Evolutionary conservation across 37 sponge, comb jelly and placozoan species (phyloP), one percentile per base, ranked within the genome.

Genomic region (Mnemiopsis leidyi): DNA sequence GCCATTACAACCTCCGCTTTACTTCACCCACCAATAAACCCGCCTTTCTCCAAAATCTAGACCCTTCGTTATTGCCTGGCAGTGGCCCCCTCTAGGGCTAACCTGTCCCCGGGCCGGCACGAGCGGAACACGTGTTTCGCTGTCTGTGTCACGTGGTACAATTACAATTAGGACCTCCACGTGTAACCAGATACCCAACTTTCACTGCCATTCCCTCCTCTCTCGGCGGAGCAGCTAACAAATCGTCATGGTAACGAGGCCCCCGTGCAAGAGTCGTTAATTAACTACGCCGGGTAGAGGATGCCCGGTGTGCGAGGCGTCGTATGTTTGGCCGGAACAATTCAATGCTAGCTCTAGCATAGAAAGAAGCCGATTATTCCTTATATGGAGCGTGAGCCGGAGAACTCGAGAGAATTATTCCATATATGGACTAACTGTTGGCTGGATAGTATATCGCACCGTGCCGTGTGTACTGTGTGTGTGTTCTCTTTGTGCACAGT

Each of bases 361-460:
- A 77, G 79, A 77, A 32, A 77, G 36, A 25, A 69, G 79, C 32
- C 32, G 32, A 77, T 77, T 77, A 77, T 77, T 34, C 79, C 79
- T 34, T 77, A 77, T 77, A 32, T 20, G 79, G 79, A 32, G 79
- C 32, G 79, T 77, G 79, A 32, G 79, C 32, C 32, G 79, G 18
- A 26, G 79, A 77, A 32, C 79, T 77, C 26, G 32, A 32, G 79
- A 77, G 48, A 13, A 85, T 85, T 85, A 85, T 38, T 85, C 90
- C 90, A 85, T 85, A 85, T 85, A 85, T 23, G 90, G 90, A 85
- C 40, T 85, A 85, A 85, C 79, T 32, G 79, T 31, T 77, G 26
- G 26, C 20, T 77, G 79, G 79, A 28, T 77, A 48, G 61, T 48
- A 77, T 77, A 28, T 77, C 79, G 21, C 79, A 34, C 18, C 79